Base-by-base conservation (phyloP, 2,797 vertebrate genomes). In the Gobionotothen gibberifrons region DNA sequence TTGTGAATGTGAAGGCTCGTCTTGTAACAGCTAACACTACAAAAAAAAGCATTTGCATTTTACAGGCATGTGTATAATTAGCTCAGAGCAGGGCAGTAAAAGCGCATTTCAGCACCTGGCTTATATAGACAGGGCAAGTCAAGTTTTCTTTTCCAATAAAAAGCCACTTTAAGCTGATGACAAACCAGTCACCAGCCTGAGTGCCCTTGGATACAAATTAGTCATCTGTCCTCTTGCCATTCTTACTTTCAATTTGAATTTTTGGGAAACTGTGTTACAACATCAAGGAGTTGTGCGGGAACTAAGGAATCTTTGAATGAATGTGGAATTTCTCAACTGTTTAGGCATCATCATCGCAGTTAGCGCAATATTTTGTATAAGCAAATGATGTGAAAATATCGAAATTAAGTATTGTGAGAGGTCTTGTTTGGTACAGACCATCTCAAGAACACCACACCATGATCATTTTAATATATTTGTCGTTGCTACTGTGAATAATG, bases 11-110 rank as follows among this genome's bases (percentile, higher is more conserved):
- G 13, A 6, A 63, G 52, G 47, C 60, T 57, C 54, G 71, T 76
- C 72, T 82, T 78, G 55, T 66, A 53, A 74, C 60, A 71, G 40
- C 61, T 51, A 65, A 65, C 5, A 8, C 49, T 48, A n/a, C 22
- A 63, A 62, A 44, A 57, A n/a, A 54, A 29, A 61, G 26, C 36
- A 72, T 56, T 65, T 46, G 63, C 32, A 76, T 74, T 46, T 65
- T 48, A 74, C 72, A 73, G 42, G 64, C 54, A 12, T 26, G 52
- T 84, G 62, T 69, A 72, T 75, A 79, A 85, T 80, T 85, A 84
- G 76, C 57, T 56, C 8, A 0, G 14, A 52, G 75, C 48, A 55
- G 54, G 16, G 17, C 21, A 82, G 11, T 76, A 76, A 85, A 85
- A 81, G 44, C 54, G 58, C 58, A 15, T 85, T 83, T 79, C 73